Percentiles rank a stretch among this genome's conserved stretches.
Conservation (phyloP, 2,888 invertebrate species). For the Conistra vaccinii region DNA sequence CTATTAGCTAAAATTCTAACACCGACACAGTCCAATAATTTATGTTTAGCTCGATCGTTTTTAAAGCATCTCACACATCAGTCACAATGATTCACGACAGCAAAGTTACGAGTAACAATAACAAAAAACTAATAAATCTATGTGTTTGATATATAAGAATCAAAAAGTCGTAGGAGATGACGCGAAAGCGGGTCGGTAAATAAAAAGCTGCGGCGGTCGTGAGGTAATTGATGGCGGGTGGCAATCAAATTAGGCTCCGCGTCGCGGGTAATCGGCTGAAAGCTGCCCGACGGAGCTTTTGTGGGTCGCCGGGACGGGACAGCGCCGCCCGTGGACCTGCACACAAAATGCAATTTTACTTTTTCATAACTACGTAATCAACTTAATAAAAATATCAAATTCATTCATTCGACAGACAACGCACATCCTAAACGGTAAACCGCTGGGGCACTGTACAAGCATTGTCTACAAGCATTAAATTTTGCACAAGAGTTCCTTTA, state of each 20-base stretch:
- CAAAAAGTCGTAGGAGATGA: conserved; percentile 73
- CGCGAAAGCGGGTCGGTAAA: conserved; percentile 79
- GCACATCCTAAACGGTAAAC: too few species aligned
- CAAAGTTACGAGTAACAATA: conserved; percentile 75
- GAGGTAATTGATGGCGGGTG: conserved; percentile 87
- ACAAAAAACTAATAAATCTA: conserved; percentile 77
- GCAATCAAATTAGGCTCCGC: conserved; percentile 89
- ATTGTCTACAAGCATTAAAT: too few species aligned
- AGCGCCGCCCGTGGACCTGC: conserved; percentile 56
- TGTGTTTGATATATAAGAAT: conserved; percentile 76
- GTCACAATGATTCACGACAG: conserved; percentile 57
- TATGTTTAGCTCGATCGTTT: conserved; percentile 2
- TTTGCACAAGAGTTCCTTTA: too few species aligned
- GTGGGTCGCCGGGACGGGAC: conserved; percentile 76
- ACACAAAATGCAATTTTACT: conserved; percentile 18
- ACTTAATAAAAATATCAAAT: neutral
- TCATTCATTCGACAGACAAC: neutral
- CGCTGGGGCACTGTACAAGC: too few species aligned
- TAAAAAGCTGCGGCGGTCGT: conserved; percentile 84
- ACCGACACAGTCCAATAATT: neutral
- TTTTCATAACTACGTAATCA: neutral
- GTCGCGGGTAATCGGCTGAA: conserved; percentile 89
- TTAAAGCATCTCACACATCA: conserved; percentile 34
- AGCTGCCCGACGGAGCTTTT: conserved; percentile 87
- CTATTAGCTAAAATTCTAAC: neutral